Evolutionary conservation across 2,888 invertebrate genomes (phyloP), one percentile per base, ranked within the genome.

Genomic region (Pemphredon lugubris): DNA sequence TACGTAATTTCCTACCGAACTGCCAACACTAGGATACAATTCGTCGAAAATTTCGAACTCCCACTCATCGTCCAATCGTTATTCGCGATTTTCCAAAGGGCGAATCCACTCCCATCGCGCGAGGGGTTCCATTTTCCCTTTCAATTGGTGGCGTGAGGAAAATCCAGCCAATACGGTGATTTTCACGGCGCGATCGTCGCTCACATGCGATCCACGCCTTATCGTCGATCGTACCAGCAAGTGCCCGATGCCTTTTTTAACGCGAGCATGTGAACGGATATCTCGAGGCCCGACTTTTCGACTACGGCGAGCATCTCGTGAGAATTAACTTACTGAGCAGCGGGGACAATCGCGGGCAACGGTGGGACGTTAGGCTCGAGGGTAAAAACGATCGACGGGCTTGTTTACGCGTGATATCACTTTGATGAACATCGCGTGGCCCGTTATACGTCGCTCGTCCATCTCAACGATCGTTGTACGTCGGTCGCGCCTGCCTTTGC

Each of bases 201-300:
- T n/a, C n/a, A 26, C 45, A 51, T 72, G 67, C 13, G 37, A 63
- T 61, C 9, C 5, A n/a, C 1, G 34, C 66, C 39, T 66, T 37
- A 45, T 13, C 16, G 13, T 39, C 53, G 54, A 58, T 39, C 23
- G 34, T 37, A 72, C 37, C 37, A 61, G 71, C 55, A 67, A 73
- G 63, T 73, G 66, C 66, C 30, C 21, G 77, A 80, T 77, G 71
- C 63, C 73, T 82, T 82, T 83, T 79, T 76, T 77, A 79, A 82
- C 82, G 73, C 83, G 70, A 78, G 80, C 81, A 81, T 84, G 80
- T 81, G 81, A 85, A 83, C 80, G 75, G 75, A 83, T n/a, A n/a
- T 75, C 79, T 78, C 76, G 78, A 77, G 73, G 70, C 72, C 81
- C 54, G 76, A 79, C 66, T 79, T 79, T 79, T 75, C 77, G 79